Base-by-base conservation (phyloP, 2,797 vertebrate genomes). In the Chaetodon trifasciatus region DNA sequence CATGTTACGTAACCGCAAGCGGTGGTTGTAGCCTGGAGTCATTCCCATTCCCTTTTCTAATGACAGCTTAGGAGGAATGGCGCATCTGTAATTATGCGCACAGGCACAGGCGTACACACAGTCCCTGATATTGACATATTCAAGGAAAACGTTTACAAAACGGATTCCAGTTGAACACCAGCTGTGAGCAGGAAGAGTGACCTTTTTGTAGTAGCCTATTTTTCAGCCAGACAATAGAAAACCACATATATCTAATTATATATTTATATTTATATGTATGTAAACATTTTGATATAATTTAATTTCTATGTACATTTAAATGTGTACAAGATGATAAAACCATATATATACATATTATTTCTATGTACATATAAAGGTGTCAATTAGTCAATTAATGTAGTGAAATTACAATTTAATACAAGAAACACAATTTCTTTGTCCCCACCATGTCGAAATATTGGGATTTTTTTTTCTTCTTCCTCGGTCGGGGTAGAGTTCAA, bases 41-140 rank as follows among this genome's bases (percentile, higher is more conserved):
- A 88, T 93, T 92, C 91, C 93, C 91, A 93, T 93, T 93, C 90
- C 86, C 91, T 92, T 93, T 93, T 88, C 83, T 93, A 94, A 94
- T 93, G 89, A 94, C 87, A 92, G 92, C 82, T 90, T 87, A 85
- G 89, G 79, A 84, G 81, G 75, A 91, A 78, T 62, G 78, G 86
- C 68, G 76, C 90, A 91, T 94, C 93, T 95, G 93, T 94, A 94
- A 95, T 95, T 94, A 95, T 74, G 85, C 81, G 23, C 79, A 62
- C 79, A 82, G 79, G 85, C 82, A 79, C 82, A 84, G 82, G 84
- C 89, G 70, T 17, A 85, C 86, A 86, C 84, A 78, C 78, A 82
- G 74, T 23, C 44, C n/a, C 71, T 70, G 81, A 90, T 89, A 92
- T 82, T 82, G 83, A 89, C 86, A 88, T 78, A 58, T 89, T 83